Evolutionary conservation across 92 coral and sea anemone genomes (phyloP), one percentile per base, ranked within the genome.

Genomic region (Bergia puertoricense): DNA sequence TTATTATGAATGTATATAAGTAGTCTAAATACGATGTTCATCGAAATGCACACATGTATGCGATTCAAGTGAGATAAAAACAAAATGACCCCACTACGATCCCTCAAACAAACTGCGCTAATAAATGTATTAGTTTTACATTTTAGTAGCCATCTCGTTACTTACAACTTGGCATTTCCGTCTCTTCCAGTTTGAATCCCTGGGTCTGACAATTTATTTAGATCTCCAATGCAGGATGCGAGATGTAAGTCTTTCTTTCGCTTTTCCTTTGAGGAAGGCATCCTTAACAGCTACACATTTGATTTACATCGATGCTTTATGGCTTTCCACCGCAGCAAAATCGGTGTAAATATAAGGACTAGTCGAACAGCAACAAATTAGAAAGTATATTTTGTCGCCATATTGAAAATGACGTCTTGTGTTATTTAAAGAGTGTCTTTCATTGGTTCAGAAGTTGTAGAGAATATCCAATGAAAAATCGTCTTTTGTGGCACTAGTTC

Each of bases 261-360:
- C 74, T 80, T 91, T 80, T 90, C 90, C 36, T 86, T 91, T 69
- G 98, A 85, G 46, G 98, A 95, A 88, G 98, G 98, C 98, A 95
- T 95, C 92, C 85, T 84, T 54, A 20, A 8, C 14, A 56, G 0
- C 8, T 30, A 71, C 51, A 44, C 4, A 80, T 30, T 6, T 22
- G 41, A 39, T 18, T 88, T 50, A 74, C 11, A 68, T 36, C 14
- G 40, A 73, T 10, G 54, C 23, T 72, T 44, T 46, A 46, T 77
- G 57, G 37, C 23, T 45, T 85, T 8, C 23, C 42, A n/a, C 14
- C 3, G n/a, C 41, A 38, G 40, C 18, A 50, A 59, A 80, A 80
- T 22, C 39, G 30, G 51, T 50, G 20, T 2, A 74, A 74, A 74
- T 50, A 40, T 74, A 18, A 76, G 18, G 36, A 18, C 13, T 14